Base-by-base conservation (phyloP, 2,113 vertebrate species). In the Spea bombifrons region DNA sequence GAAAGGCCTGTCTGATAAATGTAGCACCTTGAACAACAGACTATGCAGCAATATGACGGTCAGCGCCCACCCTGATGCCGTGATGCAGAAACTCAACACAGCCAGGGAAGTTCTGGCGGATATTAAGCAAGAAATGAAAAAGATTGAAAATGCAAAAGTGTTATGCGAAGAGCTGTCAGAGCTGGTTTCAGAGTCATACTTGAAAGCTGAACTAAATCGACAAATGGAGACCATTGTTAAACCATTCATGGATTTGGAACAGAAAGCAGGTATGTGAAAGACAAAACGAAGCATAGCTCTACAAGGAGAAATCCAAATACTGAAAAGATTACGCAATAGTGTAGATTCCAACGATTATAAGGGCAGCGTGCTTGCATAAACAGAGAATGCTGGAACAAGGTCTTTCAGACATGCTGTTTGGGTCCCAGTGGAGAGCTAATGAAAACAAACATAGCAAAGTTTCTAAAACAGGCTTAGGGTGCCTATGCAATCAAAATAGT, bases 121-220 rank as follows among this genome's bases (percentile, higher is more conserved):
- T 81, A 88, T 98, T 70, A 85, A 94, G 81, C 89, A 91, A 66
- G 95, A 99, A 89, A 92, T 73, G 86, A 91, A 91, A 80, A 93
- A 89, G 81, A 88, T 98, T 81, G 91, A 92, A 73, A 86, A 88
- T 80, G 95, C 95, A 9, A 94, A 93, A 86, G 46, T 61, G 10
- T 84, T 98, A 73, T 95, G 94, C 59, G 86, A 92, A 44, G 95
- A 97, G 66, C 91, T 99, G 73, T 93, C 92, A 5, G 71, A 87
- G 0, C 89, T 99, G 85, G 94, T 99, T 74, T 94, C 90, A 59
- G 97, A 99, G 83, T 95, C 97, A 44, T 99, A 98, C 87, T 90
- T 99, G 82, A 96, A 94, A 90, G 94, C 94, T 70, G 96, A 98
- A 84, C 90, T 99, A 10, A 86, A 80, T 3, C 91, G 95, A 81